These are phyloP conservation scores for Epinotia demarniana DNA, from an alignment of 2,888 invertebrate species.

Conservation along the genomic window DNA sequence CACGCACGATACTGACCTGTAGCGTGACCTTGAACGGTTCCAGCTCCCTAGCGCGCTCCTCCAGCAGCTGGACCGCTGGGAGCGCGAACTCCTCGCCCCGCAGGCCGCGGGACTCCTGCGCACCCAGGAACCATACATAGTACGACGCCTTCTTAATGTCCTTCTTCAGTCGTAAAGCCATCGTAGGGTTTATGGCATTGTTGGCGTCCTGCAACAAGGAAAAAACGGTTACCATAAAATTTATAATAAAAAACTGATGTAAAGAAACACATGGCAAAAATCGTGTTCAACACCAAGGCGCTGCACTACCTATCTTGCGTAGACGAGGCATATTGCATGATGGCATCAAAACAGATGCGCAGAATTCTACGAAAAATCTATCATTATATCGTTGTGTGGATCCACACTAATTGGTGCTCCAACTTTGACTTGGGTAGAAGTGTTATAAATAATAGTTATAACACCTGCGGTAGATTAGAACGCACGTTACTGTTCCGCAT, in stretches of 20 bases:
- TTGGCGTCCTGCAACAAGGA: constrained; percentile 66
- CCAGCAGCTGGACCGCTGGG: constrained; percentile 92
- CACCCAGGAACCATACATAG: constrained; percentile 97
- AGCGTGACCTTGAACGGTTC: constrained; percentile 96
- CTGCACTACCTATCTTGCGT: too few relatives aligned
- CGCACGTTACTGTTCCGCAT: too few relatives aligned
- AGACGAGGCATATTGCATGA: too few relatives aligned
- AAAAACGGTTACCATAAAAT: background rate
- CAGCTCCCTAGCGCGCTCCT: constrained; percentile 93
- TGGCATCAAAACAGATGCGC: too few relatives aligned
- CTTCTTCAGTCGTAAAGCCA: constrained; percentile 92
- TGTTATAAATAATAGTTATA: too few relatives aligned
- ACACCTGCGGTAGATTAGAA: too few relatives aligned
- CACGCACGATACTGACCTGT: constrained; percentile 82
- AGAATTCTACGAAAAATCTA: too few relatives aligned
- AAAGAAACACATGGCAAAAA: background rate
- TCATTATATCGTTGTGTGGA: too few relatives aligned
- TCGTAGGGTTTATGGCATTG: constrained; percentile 83
- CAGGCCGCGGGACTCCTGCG: constrained; percentile 96
- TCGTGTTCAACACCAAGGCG: too few relatives aligned
- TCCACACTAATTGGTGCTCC: too few relatives aligned
- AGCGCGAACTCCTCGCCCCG: constrained; percentile 94
- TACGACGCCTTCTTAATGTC: constrained; percentile 96
- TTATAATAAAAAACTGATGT: background rate
- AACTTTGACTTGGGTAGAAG: too few relatives aligned